Percentiles rank a stretch among this genome's conserved stretches.
Conservation (phyloP, 2,113 vertebrate species). For the Peucedramus taeniatus region DNA sequence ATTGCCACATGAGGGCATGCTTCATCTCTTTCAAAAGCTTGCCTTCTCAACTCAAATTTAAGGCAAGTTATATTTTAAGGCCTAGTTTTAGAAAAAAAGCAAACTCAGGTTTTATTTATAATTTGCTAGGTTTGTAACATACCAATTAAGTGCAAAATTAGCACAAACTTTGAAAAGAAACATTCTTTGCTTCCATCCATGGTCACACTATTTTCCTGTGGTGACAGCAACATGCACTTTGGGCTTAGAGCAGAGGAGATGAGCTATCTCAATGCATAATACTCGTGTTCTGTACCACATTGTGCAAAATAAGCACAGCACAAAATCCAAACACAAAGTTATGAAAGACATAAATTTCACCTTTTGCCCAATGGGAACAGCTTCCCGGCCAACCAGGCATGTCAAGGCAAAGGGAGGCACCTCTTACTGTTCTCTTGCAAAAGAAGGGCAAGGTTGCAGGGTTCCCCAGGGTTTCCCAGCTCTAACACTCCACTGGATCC, state of each 20-base stretch:
- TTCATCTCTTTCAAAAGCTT: conserved; percentile 13
- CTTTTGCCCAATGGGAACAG: neutral
- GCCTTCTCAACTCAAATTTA: neutral
- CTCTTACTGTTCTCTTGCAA: neutral
- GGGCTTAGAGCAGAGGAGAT: neutral
- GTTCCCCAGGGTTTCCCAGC: neutral
- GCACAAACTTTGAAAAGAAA: neutral
- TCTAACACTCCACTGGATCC: rapidly evolving
- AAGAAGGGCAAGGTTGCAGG: neutral
- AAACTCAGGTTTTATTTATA: neutral
- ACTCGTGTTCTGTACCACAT: neutral
- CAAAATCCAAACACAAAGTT: neutral
- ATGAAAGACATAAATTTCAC: neutral
- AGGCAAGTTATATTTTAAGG: neutral
- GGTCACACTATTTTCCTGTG: neutral
- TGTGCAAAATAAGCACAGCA: neutral
- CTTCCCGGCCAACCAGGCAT: rapidly evolving
- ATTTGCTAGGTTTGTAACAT: neutral
- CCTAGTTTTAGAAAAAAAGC: neutral
- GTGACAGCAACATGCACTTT: neutral
- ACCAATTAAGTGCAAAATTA: conserved; percentile 4
- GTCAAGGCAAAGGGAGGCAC: neutral
- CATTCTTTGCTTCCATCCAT: neutral
- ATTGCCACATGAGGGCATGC: conserved; percentile 66
- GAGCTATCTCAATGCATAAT: neutral